Percentiles rank a stretch among this genome's conserved stretches.
These are phyloP conservation scores for Hyperopisus bebe DNA, from an alignment of 2,113 vertebrate species.

Conservation along the genomic window DNA sequence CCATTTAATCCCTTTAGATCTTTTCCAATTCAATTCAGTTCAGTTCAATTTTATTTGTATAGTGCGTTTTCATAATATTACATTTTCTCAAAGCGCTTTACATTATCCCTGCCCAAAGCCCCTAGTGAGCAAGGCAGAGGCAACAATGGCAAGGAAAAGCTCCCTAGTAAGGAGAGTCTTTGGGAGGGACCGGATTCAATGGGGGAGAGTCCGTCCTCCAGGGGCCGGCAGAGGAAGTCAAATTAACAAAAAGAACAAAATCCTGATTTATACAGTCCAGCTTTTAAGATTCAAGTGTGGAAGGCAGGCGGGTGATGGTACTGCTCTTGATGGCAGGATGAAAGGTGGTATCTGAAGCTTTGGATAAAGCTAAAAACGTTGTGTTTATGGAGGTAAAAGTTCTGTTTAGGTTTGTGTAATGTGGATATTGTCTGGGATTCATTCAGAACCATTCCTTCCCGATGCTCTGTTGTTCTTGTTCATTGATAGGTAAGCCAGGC, in stretches of 20 bases:
- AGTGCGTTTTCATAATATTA: background rate
- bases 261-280: background rate
- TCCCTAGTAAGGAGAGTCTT: background rate
- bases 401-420: background rate
- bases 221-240: too few relatives aligned
- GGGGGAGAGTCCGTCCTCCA: background rate
- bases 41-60: background rate
- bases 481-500: background rate
- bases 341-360: background rate
- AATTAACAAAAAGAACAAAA: background rate
- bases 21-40: background rate
- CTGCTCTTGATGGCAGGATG: background rate
- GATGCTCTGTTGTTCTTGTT: background rate
- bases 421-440: background rate
- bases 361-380: background rate
- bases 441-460: background rate
- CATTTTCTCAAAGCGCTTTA: background rate
- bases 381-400: background rate
- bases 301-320: background rate
- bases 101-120: background rate
- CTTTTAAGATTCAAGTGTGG: background rate
- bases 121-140: background rate
- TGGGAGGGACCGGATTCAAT: background rate
- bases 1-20: background rate
- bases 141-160: background rate